A percentile compares a stretch with the other conserved stretches of the same genome.
Conservation (phyloP, 2,888 invertebrate species). For the Caenorhabditis plicata region DNA sequence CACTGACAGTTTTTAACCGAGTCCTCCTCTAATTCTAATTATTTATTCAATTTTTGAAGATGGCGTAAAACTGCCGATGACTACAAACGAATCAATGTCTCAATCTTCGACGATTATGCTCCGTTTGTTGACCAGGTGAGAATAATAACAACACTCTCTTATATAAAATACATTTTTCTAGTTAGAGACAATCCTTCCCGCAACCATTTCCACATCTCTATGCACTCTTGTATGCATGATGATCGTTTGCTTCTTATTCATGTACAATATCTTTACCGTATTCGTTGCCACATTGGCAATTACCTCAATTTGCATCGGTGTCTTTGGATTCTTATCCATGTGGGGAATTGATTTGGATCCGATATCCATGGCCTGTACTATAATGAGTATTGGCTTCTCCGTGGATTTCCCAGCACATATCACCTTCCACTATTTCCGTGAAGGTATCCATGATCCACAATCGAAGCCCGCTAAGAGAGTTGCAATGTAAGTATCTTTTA, state of each 20-base stretch:
- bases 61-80: conserved; percentile 56
- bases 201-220: conserved; percentile 45
- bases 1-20: too few species aligned
- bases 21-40: too few species aligned
- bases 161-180: conserved; percentile 7
- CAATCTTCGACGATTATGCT: conserved; percentile 57
- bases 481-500: conserved; percentile 25
- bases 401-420: conserved; percentile 63
- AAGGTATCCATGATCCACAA: conserved; percentile 47
- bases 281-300: conserved; percentile 57
- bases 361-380: conserved; percentile 58
- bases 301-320: conserved; percentile 60
- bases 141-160: too few species aligned
- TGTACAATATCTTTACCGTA: conserved; percentile 62
- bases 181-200: conserved; percentile 48
- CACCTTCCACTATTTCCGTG: conserved; percentile 61
- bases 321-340: conserved; percentile 55
- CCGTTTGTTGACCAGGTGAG: conserved; percentile 60
- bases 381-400: conserved; percentile 59
- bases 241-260: conserved; percentile 60
- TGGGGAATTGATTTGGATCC: conserved; percentile 62
- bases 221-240: conserved; percentile 55
- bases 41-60: too few species aligned
- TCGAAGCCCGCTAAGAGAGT: conserved; percentile 41
- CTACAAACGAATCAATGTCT: conserved; percentile 49